phyloP scores from a whole-genome alignment of 2,888 invertebrate genomes.

The Trissolcus japonicus region DNA sequence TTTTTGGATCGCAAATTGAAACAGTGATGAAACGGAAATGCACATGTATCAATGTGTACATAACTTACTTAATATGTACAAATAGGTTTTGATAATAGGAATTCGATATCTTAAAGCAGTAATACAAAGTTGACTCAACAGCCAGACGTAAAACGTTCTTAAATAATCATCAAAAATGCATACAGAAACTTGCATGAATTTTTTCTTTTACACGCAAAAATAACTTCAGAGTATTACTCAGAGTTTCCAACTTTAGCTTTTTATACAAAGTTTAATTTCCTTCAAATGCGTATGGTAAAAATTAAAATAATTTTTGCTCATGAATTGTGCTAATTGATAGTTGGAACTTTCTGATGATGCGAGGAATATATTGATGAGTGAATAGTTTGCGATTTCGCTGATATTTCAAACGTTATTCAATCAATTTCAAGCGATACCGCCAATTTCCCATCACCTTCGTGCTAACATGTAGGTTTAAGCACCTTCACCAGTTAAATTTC shows the following conservation, averaged over 20 bases:
- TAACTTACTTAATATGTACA: slow-evolving; percentile 25
- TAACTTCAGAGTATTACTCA: slow-evolving; percentile 37
- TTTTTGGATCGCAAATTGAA: slow-evolving; percentile 6
- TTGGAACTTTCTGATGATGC: slow-evolving; percentile 34
- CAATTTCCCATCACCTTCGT: slow-evolving; percentile 68
- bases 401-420: slow-evolving; percentile 29
- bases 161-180: too few species aligned
- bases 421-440: slow-evolving; percentile 58
- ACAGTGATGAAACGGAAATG: slow-evolving; percentile 21
- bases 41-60: slow-evolving; percentile 13
- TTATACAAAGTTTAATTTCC: slow-evolving; percentile 39
- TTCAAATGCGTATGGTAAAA: slow-evolving; percentile 57
- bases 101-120: not conserved
- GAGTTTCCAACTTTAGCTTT: slow-evolving; percentile 57
- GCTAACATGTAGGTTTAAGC: slow-evolving; percentile 59
- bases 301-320: slow-evolving; percentile 32
- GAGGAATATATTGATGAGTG: slow-evolving; percentile 49
- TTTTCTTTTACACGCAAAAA: slow-evolving; percentile 56
- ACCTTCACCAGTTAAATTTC: slow-evolving; percentile 58
- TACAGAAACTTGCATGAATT: not conserved
- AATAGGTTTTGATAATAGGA: slow-evolving; percentile 20
- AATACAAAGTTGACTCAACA: too few species aligned
- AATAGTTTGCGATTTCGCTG: slow-evolving; percentile 24
- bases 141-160: too few species aligned
- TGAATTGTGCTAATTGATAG: slow-evolving; percentile 37